Base-by-base conservation (phyloP, 2,888 invertebrate genomes). In the Hyposoter dolosus region DNA sequence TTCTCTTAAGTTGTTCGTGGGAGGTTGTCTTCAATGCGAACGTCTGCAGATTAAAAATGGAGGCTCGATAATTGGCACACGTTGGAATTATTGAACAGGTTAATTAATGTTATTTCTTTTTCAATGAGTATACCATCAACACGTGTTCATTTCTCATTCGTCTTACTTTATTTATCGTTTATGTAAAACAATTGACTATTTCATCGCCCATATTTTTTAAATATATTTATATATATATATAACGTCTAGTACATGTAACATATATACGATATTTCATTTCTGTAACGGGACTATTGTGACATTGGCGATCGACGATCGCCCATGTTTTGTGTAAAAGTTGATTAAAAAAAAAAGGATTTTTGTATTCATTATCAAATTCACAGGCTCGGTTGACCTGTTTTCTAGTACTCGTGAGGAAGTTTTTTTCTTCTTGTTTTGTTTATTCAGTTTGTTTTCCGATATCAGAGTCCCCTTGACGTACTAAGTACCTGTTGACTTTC, bases 181-280 rank as follows among this genome's bases (percentile, higher is more conserved):
- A 92, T 93, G 91, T 89, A 91, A 93, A 93, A 93, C 93, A 93
- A 93, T 93, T 93, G 93, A 93, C 93, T 93, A 93, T 91, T 77
- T 91, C 91, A 92, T 92, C 92, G 90, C 91, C 90, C 90, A 90
- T 91, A 91, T 91, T 88, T 89, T 90, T 91, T 90, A 91, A 69
- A 88, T 87, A 90, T 88, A 89, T 69, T 88, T 56, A 56, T 56
- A 89, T 69, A 88, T 56, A 87, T 87, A 86, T 86, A 86, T 56
- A 81, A 86, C 86, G 84, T 84, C 86, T 87, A 89, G 84, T 89
- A 90, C 90, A 92, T 91, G 89, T 91, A 92, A 92, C 91, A 92
- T 91, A 90, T 91, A 92, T 91, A 88, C 72, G 79, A 63, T 72
- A 69, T 80, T 71, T 76, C 68, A 68, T 76, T 80, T 72, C 28